phyloP scores from a whole-genome alignment of 2,113 vertebrate genomes.

The Anolis sagrei region DNA sequence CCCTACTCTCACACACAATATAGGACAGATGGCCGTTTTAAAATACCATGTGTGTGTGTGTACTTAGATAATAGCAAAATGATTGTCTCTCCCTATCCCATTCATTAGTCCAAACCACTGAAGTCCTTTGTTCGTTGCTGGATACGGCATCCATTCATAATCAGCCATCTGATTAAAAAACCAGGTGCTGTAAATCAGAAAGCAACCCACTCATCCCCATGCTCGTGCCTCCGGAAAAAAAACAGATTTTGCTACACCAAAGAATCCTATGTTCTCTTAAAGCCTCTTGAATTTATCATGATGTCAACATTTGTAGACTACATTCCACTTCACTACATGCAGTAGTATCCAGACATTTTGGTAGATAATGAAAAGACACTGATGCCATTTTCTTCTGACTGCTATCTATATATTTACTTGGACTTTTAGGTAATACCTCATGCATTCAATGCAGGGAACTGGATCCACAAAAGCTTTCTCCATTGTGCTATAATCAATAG shows the following conservation, averaged over 20 bases:
- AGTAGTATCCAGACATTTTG: background rate
- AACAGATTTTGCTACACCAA: background rate
- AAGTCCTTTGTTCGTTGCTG: background rate
- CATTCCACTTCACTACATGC: no score
- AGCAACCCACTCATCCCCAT: no score
- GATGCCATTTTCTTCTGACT: background rate
- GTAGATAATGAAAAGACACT: background rate
- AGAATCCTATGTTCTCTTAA: no score
- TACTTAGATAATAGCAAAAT: constrained; percentile 11
- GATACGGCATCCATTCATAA: background rate
- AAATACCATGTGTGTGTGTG: background rate
- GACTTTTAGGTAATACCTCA: background rate
- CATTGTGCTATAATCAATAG: no score
- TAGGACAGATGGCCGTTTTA: background rate
- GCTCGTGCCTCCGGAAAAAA: background rate
- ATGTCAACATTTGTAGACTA: no score
- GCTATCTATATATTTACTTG: background rate
- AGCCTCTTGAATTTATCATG: no score
- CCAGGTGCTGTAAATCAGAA: no score
- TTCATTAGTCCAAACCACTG: background rate
- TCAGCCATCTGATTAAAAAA: background rate
- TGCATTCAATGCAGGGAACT: background rate
- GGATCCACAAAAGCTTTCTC: no score
- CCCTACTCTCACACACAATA: background rate
- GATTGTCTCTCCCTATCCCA: background rate